Evolutionary conservation across 2,888 invertebrate genomes (phyloP).

Genomic region (Acanthosoma haemorrhoidale): DNA sequence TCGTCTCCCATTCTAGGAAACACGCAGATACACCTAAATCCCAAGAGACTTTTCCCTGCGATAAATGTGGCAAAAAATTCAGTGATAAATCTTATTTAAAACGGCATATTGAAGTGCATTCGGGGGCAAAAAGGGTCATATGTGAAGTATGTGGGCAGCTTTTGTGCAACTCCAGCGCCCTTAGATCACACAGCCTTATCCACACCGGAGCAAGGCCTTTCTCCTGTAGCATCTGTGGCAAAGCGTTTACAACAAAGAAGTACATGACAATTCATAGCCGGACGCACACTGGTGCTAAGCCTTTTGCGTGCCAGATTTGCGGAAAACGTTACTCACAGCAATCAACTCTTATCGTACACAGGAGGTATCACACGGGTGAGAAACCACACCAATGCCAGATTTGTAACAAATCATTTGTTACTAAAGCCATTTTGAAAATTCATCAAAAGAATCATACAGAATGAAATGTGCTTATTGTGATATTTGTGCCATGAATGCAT

Average conservation of each 20-base stretch:
- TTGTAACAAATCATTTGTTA: conserved; percentile 49
- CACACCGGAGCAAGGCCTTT: conserved; percentile 52
- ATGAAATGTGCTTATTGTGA: neutral
- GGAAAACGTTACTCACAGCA: conserved; percentile 53
- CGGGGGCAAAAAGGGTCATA: conserved; percentile 53
- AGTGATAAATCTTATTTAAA: conserved; percentile 50
- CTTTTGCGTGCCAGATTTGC: conserved; percentile 49
- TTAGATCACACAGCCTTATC: conserved; percentile 43
- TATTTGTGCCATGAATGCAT: conserved; percentile 12
- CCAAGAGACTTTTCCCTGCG: conserved; percentile 46
- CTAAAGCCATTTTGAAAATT: conserved; percentile 48
- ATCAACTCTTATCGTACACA: conserved; percentile 52
- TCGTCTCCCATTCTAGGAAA: conserved; percentile 44
- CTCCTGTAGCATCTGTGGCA: conserved; percentile 50
- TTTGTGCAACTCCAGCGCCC: conserved; percentile 48
- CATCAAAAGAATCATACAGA: conserved; percentile 42
- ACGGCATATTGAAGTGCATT: conserved; percentile 52
- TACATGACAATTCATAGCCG: conserved; percentile 51
- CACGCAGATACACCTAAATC: conserved; percentile 13
- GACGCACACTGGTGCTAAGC: conserved; percentile 49
- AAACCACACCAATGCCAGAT: conserved; percentile 49
- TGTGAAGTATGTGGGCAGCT: conserved; percentile 50
- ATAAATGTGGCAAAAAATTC: conserved; percentile 49
- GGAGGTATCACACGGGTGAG: conserved; percentile 50
- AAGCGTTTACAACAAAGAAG: conserved; percentile 51